These are phyloP conservation scores for Telmatochromis brachygnathus DNA, from an alignment of 2,113 vertebrate species.

Conservation along the genomic window DNA sequence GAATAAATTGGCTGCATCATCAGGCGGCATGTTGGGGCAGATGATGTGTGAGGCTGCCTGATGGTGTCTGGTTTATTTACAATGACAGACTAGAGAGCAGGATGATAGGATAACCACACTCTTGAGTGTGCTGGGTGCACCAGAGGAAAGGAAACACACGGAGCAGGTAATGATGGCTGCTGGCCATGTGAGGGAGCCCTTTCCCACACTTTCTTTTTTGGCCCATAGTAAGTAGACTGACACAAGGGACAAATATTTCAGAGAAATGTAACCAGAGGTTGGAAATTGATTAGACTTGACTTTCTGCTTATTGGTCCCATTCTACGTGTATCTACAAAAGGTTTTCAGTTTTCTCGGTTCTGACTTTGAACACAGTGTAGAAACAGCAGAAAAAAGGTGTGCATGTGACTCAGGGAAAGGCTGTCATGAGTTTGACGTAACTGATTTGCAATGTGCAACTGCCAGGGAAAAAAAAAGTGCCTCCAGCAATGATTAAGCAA, in stretches of 20 bases:
- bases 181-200: conserved; percentile 55
- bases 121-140: neutral
- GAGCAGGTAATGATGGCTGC: neutral
- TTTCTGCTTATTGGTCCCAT: neutral
- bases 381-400: neutral
- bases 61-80: conserved; percentile 1
- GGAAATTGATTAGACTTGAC: neutral
- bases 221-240: neutral
- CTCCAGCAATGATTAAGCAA: neutral
- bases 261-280: neutral
- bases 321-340: neutral
- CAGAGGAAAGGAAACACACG: neutral
- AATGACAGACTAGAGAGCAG: neutral
- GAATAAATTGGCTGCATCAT: conserved; percentile 17
- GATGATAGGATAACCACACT: neutral
- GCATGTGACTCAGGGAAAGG: neutral
- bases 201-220: neutral
- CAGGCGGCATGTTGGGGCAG: conserved; percentile 9
- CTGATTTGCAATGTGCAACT: neutral
- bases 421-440: neutral
- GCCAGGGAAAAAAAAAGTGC: neutral
- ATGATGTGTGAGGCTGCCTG: conserved; percentile 19
- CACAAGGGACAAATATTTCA: neutral
- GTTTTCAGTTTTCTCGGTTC: neutral
- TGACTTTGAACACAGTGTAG: neutral